Base-by-base conservation (phyloP, 2,888 invertebrate species). In the Allacma fusca region DNA sequence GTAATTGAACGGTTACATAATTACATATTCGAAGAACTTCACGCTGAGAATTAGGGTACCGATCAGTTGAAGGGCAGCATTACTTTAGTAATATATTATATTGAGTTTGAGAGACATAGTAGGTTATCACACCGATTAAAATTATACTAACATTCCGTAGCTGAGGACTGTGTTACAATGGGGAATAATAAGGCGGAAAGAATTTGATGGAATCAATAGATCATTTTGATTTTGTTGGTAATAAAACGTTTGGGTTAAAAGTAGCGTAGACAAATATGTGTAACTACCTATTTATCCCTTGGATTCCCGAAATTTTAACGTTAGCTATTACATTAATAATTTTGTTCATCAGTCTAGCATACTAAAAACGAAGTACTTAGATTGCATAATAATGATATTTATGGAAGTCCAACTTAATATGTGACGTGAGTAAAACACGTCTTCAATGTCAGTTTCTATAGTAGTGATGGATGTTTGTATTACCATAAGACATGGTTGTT, bases 141-240 rank as follows among this genome's bases (percentile, higher is more conserved):
- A 65, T 28, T 28, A 19, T 65, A 65, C 65, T 65, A 65, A 65
- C 65, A 65, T 65, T 65, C 65, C 65, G 65, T 65, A 65, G 65
- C 65, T 28, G 65, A 65, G 65, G 26, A 19, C 65, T 65, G 65
- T 65, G 65, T 26, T 65, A 65, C n/a, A 65, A 1, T 7, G 9
- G 34, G 34, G 34, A 34, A 34, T 34, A 34, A 34, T 2, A 62
- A 57, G 21, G 21, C 24, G 19, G 2, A 24, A 24, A n/a, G 62
- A 62, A 23, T 24, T 24, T 2, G 62, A 24, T 23, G 24, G 24
- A 62, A 62, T 62, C 62, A 62, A 21, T 62, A 62, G 62, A 62
- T 62, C 16, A 21, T 24, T 57, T 24, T 21, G 24, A 62, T 24
- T 7, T 7, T 7, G 9, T 34, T 34, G 34, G 34, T n/a, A n/a